Evolutionary conservation across 1,140 invertebrate species (phyloP).

Genomic region (Drosophila watanabei): DNA sequence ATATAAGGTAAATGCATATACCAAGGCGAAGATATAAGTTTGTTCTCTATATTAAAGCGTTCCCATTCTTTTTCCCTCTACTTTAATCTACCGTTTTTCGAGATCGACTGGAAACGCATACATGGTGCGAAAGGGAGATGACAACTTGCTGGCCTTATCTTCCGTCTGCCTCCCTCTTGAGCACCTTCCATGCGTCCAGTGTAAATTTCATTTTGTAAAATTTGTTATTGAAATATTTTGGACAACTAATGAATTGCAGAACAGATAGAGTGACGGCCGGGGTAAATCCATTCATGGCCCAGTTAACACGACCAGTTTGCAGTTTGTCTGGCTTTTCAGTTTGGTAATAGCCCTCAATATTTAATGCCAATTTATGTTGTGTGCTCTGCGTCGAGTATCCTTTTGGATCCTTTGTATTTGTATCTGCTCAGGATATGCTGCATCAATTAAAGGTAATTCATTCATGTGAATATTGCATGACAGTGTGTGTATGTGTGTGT

Average conservation of each 20-base stretch:
- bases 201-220: constrained; percentile 67
- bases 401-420: constrained; percentile 13
- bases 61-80: neutral
- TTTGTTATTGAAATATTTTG: constrained; percentile 77
- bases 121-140: neutral
- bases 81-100: neutral
- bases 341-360: constrained; percentile 75
- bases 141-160: neutral
- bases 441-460: constrained; percentile 83
- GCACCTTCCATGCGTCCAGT: neutral
- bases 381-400: constrained; percentile 40
- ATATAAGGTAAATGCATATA: neutral
- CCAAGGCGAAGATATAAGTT: neutral
- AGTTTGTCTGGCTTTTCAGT: constrained; percentile 60
- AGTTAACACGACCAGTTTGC: constrained; percentile 47
- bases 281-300: constrained; percentile 18
- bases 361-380: constrained; percentile 80
- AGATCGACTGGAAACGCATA: neutral
- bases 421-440: constrained; percentile 57
- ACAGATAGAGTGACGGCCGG: constrained; percentile 2
- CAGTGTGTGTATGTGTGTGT: constrained; percentile 17
- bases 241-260: constrained; percentile 68
- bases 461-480: constrained; percentile 78
- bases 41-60: too few species aligned
- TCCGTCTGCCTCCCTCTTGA: constrained; percentile 18